Base-by-base conservation (phyloP, 2,113 vertebrate species). In the Terrapene triunguis region DNA sequence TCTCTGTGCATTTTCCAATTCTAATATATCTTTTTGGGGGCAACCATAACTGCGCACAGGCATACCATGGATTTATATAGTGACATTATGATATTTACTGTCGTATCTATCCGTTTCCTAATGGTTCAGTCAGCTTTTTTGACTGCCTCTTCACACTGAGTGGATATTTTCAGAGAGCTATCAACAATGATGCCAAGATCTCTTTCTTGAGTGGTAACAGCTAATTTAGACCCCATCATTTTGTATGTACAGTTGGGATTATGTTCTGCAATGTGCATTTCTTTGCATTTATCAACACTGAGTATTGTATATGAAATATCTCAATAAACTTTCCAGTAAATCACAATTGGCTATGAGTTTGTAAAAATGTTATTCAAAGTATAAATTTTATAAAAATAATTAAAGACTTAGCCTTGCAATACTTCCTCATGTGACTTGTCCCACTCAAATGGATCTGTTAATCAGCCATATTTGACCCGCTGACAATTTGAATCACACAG, bases 381-480 rank as follows among this genome's bases (percentile, higher is more conserved):
- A 42, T 54, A 48, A 83, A 1, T 0, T 16, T n/a, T 1, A 1
- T 2, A 1, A 1, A 38, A 74, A 85, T 57, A 57, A 74, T 35
- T 42, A 51, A 62, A 22, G 50, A 50, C 54, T 51, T 48, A 89
- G 35, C 9, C 3, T 91, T 72, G 11, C 29, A 90, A 3, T 6
- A 13, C 50, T 57, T 85, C 4, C 42, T 65, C 0, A 0, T 53
- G 50, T 48, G 42, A 7, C 59, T 72, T 78, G 16, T 22, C 65
- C 65, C 19, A 72, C 35, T 72, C n/a, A 72, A 38, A 38, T 38
- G 12, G 35, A 38, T 35, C 6, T n/a, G 35, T n/a, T 69, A 72
- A 72, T 72, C 17, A 38, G 65, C 16, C 19, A n/a, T 9, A 72
- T 38, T n/a, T 72, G 16, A 38, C n/a, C 16, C n/a, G 8, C 16